Conservation (phyloP, 2,113 vertebrate species). For the Thalassoma bifasciatum region DNA sequence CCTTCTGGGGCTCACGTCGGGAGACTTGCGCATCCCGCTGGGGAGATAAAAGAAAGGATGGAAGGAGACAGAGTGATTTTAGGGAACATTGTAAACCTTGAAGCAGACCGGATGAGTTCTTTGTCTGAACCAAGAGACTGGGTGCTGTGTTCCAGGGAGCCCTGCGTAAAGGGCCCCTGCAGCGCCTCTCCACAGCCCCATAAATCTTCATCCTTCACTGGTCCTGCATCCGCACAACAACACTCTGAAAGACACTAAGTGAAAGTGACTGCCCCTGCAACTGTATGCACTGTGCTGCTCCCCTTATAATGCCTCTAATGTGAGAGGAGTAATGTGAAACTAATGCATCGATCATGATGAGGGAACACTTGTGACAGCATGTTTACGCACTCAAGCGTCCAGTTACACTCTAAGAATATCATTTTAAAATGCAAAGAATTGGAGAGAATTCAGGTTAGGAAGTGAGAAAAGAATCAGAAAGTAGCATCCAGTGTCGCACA, state of each 20-base stretch:
- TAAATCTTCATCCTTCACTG: slow-evolving; percentile 77
- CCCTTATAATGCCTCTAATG: slow-evolving; percentile 27
- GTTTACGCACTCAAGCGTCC: slow-evolving; percentile 14
- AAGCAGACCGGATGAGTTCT: slow-evolving; percentile 6
- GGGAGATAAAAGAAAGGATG: slow-evolving; percentile 63
- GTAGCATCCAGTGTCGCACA: not conserved
- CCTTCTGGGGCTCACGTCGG: slow-evolving; percentile 93
- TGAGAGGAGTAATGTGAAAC: slow-evolving; percentile 16
- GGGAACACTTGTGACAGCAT: slow-evolving; percentile 49
- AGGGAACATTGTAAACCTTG: not conserved
- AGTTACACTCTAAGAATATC: not conserved
- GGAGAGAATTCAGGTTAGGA: not conserved
- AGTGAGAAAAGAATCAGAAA: not conserved
- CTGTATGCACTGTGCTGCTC: slow-evolving; percentile 35
- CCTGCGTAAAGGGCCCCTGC: slow-evolving; percentile 33
- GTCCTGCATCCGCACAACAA: slow-evolving; percentile 54
- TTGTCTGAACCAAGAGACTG: slow-evolving; percentile 20
- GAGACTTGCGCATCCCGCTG: slow-evolving; percentile 92
- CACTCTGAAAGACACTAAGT: slow-evolving; percentile 68
- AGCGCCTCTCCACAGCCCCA: slow-evolving; percentile 50
- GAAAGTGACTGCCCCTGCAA: slow-evolving; percentile 73
- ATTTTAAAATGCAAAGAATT: not conserved
- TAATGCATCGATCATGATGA: slow-evolving; percentile 65
- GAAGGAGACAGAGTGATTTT: slow-evolving; percentile 15
- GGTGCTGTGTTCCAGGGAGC: slow-evolving; percentile 34